These are phyloP conservation scores for Mastacembelus armatus DNA, from an alignment of 2,797 vertebrate species.

Conservation along the genomic window DNA sequence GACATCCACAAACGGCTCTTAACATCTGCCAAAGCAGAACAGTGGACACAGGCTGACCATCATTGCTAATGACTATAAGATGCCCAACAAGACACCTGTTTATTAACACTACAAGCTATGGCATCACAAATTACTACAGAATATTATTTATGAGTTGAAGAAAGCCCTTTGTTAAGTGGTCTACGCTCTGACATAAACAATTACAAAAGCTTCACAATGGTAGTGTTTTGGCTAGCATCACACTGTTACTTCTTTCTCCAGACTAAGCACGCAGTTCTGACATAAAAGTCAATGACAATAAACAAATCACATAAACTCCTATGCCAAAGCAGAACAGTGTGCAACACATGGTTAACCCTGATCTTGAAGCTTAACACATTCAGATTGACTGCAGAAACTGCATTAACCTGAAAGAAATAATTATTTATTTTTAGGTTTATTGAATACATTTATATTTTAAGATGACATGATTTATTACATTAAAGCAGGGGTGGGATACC, in stretches of 20 bases:
- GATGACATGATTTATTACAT: too few relatives aligned
- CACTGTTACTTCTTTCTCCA: constrained; percentile 15
- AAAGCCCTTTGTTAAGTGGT: too few relatives aligned
- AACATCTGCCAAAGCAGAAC: constrained; percentile 2
- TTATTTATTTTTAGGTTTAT: too few relatives aligned
- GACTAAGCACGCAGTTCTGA: neutral
- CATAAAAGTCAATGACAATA: neutral
- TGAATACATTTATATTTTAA: too few relatives aligned
- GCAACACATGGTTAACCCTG: neutral
- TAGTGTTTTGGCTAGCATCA: constrained; percentile 25
- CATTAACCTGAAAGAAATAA: too few relatives aligned
- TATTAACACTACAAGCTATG: neutral
- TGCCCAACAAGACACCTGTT: neutral
- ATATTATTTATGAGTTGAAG: neutral
- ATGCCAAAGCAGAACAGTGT: neutral
- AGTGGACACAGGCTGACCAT: too few relatives aligned
- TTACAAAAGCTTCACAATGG: constrained; percentile 17
- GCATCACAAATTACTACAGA: neutral
- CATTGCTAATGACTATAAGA: constrained; percentile 6
- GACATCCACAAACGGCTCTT: neutral
- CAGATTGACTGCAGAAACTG: neutral
- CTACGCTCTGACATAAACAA: constrained; percentile 44
- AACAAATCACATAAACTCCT: neutral
- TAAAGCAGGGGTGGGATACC: too few relatives aligned
- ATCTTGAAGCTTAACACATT: neutral